phyloP scores from a whole-genome alignment of 2,113 vertebrate genomes.

The Agapornis roseicollis region DNA sequence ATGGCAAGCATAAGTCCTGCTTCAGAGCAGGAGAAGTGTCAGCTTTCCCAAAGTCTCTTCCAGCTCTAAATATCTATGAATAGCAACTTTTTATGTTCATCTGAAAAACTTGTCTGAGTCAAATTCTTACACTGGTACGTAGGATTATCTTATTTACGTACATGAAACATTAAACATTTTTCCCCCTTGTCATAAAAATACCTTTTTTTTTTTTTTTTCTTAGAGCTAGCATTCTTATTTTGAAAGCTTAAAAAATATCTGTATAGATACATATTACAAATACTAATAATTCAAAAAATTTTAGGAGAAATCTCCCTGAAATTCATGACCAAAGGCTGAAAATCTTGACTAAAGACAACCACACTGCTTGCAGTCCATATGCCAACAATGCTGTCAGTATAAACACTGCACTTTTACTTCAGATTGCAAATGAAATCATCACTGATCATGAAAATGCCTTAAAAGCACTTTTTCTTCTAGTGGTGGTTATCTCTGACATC shows the following conservation, averaged over 20 bases:
- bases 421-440: not conserved
- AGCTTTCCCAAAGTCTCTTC: not conserved
- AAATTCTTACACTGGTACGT: not conserved
- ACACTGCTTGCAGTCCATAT: not conserved
- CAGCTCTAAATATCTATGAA: not conserved
- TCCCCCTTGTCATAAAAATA: not conserved
- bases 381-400: not conserved
- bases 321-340: not conserved
- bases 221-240: not conserved
- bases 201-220: not conserved
- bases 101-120: not conserved
- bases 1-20: not conserved
- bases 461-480: not conserved
- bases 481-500: not conserved
- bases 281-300: not conserved
- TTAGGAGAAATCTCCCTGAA: not conserved
- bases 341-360: not conserved
- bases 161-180: not conserved
- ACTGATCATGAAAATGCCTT: not conserved
- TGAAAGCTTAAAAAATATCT: not conserved
- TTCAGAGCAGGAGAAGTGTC: not conserved
- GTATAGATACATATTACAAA: not conserved
- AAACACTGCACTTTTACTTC: not conserved
- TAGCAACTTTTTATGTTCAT: not conserved
- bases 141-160: not conserved